A percentile compares a stretch with the other conserved stretches of the same genome.
Conservation (phyloP, 2,797 vertebrate genomes). For the Lates japonicus region DNA sequence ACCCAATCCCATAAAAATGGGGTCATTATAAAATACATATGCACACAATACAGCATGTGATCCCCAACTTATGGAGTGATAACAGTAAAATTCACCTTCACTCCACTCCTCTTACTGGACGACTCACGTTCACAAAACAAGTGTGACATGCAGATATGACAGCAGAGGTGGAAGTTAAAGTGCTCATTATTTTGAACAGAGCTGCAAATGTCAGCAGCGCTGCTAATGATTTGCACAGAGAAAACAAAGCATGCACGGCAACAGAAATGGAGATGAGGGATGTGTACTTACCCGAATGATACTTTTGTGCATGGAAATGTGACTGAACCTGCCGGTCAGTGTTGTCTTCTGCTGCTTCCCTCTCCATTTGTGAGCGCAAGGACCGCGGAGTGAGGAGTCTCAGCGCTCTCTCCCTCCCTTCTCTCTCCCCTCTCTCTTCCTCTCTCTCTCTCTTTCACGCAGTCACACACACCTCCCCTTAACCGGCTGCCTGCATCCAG, state of each 20-base stretch:
- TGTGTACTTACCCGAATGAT: constrained; percentile 62
- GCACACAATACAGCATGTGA: neutral
- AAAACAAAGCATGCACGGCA: neutral
- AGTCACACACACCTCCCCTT: constrained; percentile 42
- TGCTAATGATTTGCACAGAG: neutral
- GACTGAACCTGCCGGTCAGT: constrained; percentile 13
- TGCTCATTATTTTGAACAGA: neutral
- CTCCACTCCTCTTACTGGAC: neutral
- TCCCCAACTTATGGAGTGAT: neutral
- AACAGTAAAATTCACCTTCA: neutral
- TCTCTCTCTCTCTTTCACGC: constrained; percentile 14
- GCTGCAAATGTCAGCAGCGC: neutral
- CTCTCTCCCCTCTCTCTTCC: constrained; percentile 18
- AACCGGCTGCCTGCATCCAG: constrained; percentile 70
- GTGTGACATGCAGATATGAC: neutral
- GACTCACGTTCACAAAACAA: neutral
- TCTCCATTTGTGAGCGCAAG: constrained; percentile 56
- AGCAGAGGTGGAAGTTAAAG: neutral
- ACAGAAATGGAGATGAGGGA: neutral
- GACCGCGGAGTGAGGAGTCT: constrained; percentile 21
- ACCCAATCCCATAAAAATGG: neutral
- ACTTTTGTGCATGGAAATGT: constrained; percentile 26
- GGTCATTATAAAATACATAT: neutral
- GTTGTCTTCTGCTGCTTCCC: constrained; percentile 22
- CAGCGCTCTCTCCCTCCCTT: neutral